phyloP scores from a whole-genome alignment of 2,888 invertebrate genomes.

The Spilarctia lutea region DNA sequence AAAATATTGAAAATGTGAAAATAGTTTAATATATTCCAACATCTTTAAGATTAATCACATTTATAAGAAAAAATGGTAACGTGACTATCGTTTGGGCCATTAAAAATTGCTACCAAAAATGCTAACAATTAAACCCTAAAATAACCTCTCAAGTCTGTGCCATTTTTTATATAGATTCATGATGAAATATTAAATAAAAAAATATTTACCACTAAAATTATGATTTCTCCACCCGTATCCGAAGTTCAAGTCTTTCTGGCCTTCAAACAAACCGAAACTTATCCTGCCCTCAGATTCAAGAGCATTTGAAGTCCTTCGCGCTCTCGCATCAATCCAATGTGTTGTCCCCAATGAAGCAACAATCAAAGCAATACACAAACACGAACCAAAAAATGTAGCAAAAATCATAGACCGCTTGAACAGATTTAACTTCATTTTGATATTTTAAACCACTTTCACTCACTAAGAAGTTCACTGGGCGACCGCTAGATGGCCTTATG shows the following conservation, averaged over 20 bases:
- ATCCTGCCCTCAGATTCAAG: slow-evolving; percentile 91
- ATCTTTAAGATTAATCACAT: no score
- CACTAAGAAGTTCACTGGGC: slow-evolving; percentile 57
- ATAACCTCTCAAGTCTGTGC: background rate
- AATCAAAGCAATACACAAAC: slow-evolving; percentile 91
- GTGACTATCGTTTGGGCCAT: no score
- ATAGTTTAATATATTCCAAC: no score
- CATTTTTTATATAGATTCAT: background rate
- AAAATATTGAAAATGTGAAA: no score
- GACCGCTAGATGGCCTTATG: slow-evolving; percentile 74
- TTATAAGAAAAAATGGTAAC: no score
- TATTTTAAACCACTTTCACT: slow-evolving; percentile 64
- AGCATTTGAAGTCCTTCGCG: slow-evolving; percentile 89
- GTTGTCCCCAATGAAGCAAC: slow-evolving; percentile 94
- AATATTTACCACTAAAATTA: slow-evolving; percentile 90
- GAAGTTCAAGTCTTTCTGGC: slow-evolving; percentile 91
- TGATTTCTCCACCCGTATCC: slow-evolving; percentile 93
- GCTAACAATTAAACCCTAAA: background rate
- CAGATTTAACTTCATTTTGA: slow-evolving; percentile 88
- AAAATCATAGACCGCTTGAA: slow-evolving; percentile 93
- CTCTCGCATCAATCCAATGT: slow-evolving; percentile 93
- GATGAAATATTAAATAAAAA: background rate
- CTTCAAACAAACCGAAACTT: slow-evolving; percentile 95
- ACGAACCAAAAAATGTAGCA: slow-evolving; percentile 93
- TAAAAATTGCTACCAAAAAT: no score